Percentiles rank a stretch among this genome's conserved stretches.
Evolutionary conservation across 2,888 invertebrate species (phyloP).

Genomic region (Zele albiditarsus): DNA sequence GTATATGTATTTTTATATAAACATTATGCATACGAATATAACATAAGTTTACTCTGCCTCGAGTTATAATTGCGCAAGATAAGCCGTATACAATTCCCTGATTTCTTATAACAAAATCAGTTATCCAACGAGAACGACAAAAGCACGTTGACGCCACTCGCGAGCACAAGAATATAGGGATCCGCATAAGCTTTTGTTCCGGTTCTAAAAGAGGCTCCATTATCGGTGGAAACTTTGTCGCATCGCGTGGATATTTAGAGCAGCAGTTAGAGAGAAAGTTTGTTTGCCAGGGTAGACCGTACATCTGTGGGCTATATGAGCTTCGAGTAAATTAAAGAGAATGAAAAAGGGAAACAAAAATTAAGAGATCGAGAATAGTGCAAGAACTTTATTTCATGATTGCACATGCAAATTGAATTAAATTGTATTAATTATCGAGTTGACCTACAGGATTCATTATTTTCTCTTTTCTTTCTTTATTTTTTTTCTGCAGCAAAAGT

Average conservation of each 20-base stretch:
- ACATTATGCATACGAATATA: no score
- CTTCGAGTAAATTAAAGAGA: slow-evolving; percentile 32
- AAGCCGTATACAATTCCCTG: slow-evolving; percentile 3
- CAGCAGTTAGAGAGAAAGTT: slow-evolving; percentile 45
- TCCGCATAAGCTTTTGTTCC: slow-evolving; percentile 34
- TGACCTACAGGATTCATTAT: background rate
- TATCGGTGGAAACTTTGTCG: slow-evolving; percentile 52
- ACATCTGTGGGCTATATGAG: slow-evolving; percentile 32
- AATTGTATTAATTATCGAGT: background rate
- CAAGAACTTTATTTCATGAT: background rate
- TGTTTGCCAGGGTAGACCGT: slow-evolving; percentile 18
- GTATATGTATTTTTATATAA: no score
- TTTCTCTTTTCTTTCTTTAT: background rate
- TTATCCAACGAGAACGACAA: slow-evolving; percentile 7
- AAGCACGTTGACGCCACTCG: slow-evolving; percentile 13
- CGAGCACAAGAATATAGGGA: slow-evolving; percentile 18
- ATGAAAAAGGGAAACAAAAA: slow-evolving; percentile 28
- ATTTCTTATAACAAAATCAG: slow-evolving; percentile 24
- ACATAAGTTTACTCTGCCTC: background rate
- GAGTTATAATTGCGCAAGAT: slow-evolving; percentile 4
- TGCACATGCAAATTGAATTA: slow-evolving; percentile 5
- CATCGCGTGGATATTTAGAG: slow-evolving; percentile 49
- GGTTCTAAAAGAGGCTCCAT: slow-evolving; percentile 43
- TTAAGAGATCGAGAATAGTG: slow-evolving; percentile 8
- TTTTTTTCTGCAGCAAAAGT: background rate